Base-by-base conservation (phyloP, 37 sponge, comb jelly and placozoan species). In the Theonella swinhoei region DNA sequence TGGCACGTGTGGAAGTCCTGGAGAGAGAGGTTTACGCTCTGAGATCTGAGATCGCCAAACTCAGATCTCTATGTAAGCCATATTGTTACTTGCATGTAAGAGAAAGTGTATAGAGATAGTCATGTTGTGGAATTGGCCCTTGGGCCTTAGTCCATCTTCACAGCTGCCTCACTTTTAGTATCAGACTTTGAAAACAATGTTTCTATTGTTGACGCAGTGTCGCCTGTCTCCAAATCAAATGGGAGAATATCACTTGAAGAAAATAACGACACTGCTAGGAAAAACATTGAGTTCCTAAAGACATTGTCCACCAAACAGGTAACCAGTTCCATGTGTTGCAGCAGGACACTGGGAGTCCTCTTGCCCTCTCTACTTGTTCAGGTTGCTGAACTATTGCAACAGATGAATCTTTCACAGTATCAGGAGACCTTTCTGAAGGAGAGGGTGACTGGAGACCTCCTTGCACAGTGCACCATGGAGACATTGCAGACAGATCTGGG, bases 351-450 rank as follows among this genome's bases (percentile, higher is more conserved):
- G n/a, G n/a, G n/a, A n/a, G n/a, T n/a, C n/a, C n/a, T n/a, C n/a
- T n/a, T n/a, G n/a, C n/a, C n/a, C n/a, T n/a, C n/a, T n/a, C n/a
- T n/a, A n/a, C n/a, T n/a, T n/a, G n/a, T 47, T 17, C 41, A 71
- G 72, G 72, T 71, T 31, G 36, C n/a, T 25, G 72, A 71, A 11
- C 39, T 71, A 0, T 20, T 71, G 39, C 35, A 71, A 5, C 30
- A 19, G 72, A 71, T 71, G 72, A 71, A 71, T 25, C 36, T 71
- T 31, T 4, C 35, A 8, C 72, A 71, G n/a, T 71, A 71, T 19
- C 30, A 35, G 34, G 24, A 23, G 23, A 36, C 20, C 24, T 71
- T 71, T 35, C 35, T 25, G 25, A 4, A 36, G n/a, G 35, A 71
- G 39, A 8, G 7, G 22, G 11, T 71, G 11, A 71, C 40, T 5